Base-by-base conservation (phyloP, 2,113 vertebrate genomes). In the Onychostruthus taczanowskii region DNA sequence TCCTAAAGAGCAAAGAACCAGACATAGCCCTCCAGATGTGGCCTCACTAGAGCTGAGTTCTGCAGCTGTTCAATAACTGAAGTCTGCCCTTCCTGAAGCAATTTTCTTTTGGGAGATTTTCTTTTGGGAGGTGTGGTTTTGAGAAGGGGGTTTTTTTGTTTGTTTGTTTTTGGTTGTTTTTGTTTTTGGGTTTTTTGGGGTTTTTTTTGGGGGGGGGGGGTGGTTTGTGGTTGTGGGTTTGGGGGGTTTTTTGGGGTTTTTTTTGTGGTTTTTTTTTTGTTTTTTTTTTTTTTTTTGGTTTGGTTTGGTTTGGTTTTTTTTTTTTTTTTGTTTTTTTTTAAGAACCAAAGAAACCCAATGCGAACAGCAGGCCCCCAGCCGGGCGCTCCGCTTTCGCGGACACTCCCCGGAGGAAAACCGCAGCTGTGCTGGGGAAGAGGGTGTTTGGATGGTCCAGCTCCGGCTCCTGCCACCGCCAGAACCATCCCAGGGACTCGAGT, bases 381-480 rank as follows among this genome's bases (percentile, higher is more conserved):
- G 5, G 11, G 31, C 4, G 0, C 16, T 35, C 31, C 8, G 23
- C 22, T 0, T 24, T 73, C 28, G 1, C 17, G 2, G 56, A 22
- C 28, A 20, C 15, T 12, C 2, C 3, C 33, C 6, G 11, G 35
- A 26, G 73, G 50, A 19, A 84, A 83, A 10, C 39, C 10, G 16
- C 26, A 33, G 49, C 55, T 30, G 1, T 9, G 28, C 16, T 2
- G 28, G 14, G 24, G 21, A 13, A 33, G 10, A 67, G 26, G 2
- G 13, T 37, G 23, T 15, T 27, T 24, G 13, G 12, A 20, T 33
- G 23, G 10, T 69, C 55, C 62, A 53, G n/a, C 23, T 69, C 46
- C 55, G n/a, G 44, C 67, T 66, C 31, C 56, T 14, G 58, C 35
- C 14, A 3, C 46, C 1, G 24, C 11, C 53, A 69, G 46, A 49